phyloP scores from a whole-genome alignment of 2,113 vertebrate species.

The Sander vitreus region DNA sequence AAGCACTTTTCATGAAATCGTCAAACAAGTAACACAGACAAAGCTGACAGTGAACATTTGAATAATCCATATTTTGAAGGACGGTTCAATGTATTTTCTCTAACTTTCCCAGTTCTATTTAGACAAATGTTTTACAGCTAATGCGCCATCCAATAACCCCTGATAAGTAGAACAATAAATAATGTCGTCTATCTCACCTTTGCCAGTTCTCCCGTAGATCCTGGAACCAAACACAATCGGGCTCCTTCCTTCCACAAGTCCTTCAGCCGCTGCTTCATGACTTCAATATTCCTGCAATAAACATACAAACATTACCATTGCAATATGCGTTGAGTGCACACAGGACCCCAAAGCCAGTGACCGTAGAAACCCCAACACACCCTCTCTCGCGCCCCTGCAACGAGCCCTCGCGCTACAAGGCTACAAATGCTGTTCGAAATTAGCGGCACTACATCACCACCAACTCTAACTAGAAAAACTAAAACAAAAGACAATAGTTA shows the following conservation, averaged over 20 bases:
- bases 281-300: conserved; percentile 89
- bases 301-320: background rate
- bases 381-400: background rate
- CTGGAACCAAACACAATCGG: conserved; percentile 90
- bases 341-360: background rate
- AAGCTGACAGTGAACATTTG: background rate
- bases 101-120: background rate
- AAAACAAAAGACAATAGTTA: no score
- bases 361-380: background rate
- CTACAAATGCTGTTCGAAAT: no score
- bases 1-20: background rate
- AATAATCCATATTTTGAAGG: background rate
- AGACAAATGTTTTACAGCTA: background rate
- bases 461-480: background rate
- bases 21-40: background rate
- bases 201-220: conserved; percentile 94
- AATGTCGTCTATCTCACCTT: conserved; percentile 84
- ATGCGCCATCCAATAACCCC: background rate
- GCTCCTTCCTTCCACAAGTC: conserved; percentile 91
- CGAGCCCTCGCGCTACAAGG: background rate
- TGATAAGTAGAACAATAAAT: background rate
- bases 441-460: background rate
- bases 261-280: conserved; percentile 91
- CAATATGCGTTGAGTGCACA: background rate
- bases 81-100: background rate